Evolutionary conservation across 1,140 invertebrate genomes (phyloP).

Genomic region (Acromyrmex charruanus): DNA sequence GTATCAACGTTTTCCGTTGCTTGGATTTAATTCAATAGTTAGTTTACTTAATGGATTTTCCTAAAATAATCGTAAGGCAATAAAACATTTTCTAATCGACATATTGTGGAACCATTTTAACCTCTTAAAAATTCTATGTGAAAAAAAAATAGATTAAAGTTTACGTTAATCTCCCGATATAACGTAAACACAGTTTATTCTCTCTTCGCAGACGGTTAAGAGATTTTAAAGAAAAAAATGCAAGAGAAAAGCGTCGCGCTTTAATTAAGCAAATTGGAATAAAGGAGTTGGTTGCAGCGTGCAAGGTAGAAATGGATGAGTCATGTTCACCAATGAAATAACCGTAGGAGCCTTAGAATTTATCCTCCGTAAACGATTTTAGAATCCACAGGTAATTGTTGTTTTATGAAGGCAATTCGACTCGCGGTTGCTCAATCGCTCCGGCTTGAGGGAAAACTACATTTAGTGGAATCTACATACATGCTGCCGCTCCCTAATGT

Average conservation of each 20-base stretch:
- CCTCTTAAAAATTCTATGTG: neutral
- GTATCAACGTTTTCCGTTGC: constrained; percentile 61
- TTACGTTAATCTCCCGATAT: constrained; percentile 17
- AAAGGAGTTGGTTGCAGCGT: constrained; percentile 1
- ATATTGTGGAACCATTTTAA: neutral
- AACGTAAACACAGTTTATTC: constrained; percentile 29
- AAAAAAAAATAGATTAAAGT: no score
- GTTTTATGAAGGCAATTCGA: constrained; percentile 69
- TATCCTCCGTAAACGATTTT: constrained; percentile 50
- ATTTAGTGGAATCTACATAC: constrained; percentile 14
- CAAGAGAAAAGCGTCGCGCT: neutral
- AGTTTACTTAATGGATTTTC: constrained; percentile 1
- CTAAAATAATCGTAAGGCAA: neutral
- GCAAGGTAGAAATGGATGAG: neutral
- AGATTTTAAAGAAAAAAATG: neutral
- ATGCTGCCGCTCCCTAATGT: neutral
- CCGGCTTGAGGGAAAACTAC: constrained; percentile 47
- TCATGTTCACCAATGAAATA: constrained; percentile 65
- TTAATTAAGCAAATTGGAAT: constrained; percentile 73
- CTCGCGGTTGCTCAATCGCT: constrained; percentile 19
- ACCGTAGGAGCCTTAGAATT: constrained; percentile 31
- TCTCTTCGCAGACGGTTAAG: constrained; percentile 22
- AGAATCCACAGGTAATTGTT: constrained; percentile 70
- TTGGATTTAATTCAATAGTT: constrained; percentile 73
- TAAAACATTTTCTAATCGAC: neutral